Conservation (phyloP, 2,888 invertebrate genomes). For the Phortica magna region DNA sequence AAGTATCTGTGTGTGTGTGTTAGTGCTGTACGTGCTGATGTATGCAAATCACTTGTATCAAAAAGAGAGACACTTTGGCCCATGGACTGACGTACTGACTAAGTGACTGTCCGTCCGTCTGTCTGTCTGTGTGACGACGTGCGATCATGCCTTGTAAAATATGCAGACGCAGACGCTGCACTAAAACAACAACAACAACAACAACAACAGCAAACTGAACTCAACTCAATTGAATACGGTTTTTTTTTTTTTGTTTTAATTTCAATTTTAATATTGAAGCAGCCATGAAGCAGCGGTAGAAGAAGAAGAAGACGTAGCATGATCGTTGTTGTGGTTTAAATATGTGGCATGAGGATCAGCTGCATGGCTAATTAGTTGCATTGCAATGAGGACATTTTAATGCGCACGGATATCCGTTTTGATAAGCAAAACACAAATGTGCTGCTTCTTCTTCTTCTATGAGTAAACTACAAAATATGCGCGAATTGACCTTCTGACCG, state of each 20-base stretch:
- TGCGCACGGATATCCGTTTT: slow-evolving; percentile 16
- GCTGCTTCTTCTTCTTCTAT: not conserved
- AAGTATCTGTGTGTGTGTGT: not conserved
- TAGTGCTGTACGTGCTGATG: slow-evolving; percentile 14
- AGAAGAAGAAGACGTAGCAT: no score
- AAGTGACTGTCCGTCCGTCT: not conserved
- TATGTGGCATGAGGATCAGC: not conserved
- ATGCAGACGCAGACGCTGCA: slow-evolving; percentile 32
- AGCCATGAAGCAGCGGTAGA: no score
- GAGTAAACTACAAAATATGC: slow-evolving; percentile 16
- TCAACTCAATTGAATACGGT: not conserved
- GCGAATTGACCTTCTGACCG: slow-evolving; percentile 5
- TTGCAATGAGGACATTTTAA: not conserved
- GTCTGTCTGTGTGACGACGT: not conserved
- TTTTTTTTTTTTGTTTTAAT: not conserved
- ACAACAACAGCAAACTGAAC: not conserved
- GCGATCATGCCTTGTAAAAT: slow-evolving; percentile 6
- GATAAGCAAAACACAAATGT: slow-evolving; percentile 1
- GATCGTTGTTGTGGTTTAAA: no score
- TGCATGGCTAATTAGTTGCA: not conserved
- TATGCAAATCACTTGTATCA: slow-evolving; percentile 23
- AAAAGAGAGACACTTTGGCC: slow-evolving; percentile 22
- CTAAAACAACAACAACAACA: not conserved
- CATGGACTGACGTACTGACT: not conserved
- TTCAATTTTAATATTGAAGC: not conserved